These are phyloP conservation scores for Hypocryptadius cinnamomeus DNA, from an alignment of 2,113 vertebrate genomes.

Conservation along the genomic window DNA sequence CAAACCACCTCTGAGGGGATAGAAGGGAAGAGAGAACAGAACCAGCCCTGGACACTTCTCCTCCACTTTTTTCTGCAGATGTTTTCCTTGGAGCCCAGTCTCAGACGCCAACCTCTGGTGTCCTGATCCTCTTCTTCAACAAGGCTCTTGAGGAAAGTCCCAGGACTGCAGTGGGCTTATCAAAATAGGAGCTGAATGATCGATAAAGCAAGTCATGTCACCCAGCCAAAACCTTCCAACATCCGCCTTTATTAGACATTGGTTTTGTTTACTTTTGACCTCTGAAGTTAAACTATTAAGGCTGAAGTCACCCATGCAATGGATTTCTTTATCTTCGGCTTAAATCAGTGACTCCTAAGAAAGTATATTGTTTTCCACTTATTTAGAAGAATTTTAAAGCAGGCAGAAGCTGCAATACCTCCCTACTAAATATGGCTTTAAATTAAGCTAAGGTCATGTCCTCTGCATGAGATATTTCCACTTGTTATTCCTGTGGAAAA, in stretches of 20 bases:
- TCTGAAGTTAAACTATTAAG: neutral
- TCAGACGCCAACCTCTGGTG: neutral
- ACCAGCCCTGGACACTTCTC: neutral
- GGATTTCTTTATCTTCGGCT: neutral
- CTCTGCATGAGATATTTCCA: neutral
- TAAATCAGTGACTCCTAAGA: neutral
- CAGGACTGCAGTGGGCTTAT: neutral
- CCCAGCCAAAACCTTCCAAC: neutral
- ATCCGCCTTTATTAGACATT: neutral
- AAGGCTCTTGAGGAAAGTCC: neutral
- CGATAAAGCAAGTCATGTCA: neutral
- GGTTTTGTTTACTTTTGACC: neutral
- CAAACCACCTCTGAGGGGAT: rapidly evolving
- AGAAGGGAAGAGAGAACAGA: neutral
- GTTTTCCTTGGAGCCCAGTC: neutral
- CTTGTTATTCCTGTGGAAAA: constrained; percentile 21
- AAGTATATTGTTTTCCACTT: neutral
- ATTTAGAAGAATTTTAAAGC: neutral
- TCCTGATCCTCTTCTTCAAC: neutral
- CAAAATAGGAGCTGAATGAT: neutral
- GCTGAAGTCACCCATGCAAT: neutral
- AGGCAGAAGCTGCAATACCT: neutral
- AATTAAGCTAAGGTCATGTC: neutral
- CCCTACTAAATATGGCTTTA: neutral
- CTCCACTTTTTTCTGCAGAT: neutral